phyloP scores from a whole-genome alignment of 2,888 invertebrate species.

The Clitarchus hookeri region DNA sequence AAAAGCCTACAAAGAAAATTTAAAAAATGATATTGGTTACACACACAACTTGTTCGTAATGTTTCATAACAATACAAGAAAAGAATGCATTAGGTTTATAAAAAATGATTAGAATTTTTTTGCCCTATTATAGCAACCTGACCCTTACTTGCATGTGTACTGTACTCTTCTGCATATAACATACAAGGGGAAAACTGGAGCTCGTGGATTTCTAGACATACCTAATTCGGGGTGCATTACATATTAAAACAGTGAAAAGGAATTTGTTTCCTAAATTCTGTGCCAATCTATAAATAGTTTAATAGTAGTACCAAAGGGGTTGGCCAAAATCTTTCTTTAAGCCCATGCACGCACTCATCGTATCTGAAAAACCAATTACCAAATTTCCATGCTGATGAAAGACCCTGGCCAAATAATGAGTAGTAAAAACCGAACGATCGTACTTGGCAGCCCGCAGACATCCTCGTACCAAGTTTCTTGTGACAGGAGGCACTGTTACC shows the following conservation, averaged over 20 bases:
- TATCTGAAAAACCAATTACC: not conserved
- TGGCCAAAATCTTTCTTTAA: not conserved
- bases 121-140: not conserved
- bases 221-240: constrained; percentile 4
- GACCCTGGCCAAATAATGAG: constrained; percentile 3
- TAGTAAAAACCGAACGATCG: not conserved
- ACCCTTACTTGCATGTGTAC: not conserved
- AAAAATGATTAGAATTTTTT: not conserved
- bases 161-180: not conserved
- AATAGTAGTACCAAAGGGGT: not conserved
- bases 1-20: no score
- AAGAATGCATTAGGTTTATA: no score
- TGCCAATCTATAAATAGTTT: constrained; percentile 12
- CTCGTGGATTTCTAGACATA: not conserved
- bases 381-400: not conserved
- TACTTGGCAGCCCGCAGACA: not conserved
- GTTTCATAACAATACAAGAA: no score
- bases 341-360: not conserved
- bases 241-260: constrained; percentile 8
- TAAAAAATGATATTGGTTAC: no score
- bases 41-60: no score
- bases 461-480: not conserved
- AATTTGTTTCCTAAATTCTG: not conserved
- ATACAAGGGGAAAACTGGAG: not conserved
- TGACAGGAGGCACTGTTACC: not conserved